A percentile compares a stretch with the other conserved stretches of the same genome.
These are phyloP conservation scores for Drosophila atripex DNA, from an alignment of 2,888 invertebrate species.

Conservation along the genomic window DNA sequence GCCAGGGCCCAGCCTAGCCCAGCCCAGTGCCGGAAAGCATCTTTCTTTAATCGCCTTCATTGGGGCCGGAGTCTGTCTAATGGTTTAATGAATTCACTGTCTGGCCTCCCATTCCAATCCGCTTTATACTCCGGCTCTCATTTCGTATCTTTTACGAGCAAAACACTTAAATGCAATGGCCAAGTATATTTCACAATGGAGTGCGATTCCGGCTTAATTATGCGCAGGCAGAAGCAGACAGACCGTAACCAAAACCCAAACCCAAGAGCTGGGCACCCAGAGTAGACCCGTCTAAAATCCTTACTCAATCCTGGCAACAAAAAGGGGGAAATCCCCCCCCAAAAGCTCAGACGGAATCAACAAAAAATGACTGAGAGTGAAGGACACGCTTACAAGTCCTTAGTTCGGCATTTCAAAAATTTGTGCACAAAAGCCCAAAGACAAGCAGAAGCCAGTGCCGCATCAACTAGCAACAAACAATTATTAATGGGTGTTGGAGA, in stretches of 20 bases:
- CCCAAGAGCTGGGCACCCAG: constrained; percentile 3
- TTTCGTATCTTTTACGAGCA: constrained; percentile 21
- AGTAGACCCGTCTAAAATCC: constrained; percentile 16
- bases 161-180: constrained; percentile 47
- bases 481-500: constrained; percentile 25
- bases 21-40: constrained; percentile 34
- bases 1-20: neutral
- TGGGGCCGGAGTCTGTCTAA: constrained; percentile 47
- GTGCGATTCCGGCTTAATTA: constrained; percentile 61
- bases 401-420: constrained; percentile 50
- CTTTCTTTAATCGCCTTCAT: constrained; percentile 42
- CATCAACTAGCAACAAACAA: constrained; percentile 55
- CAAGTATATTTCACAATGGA: constrained; percentile 32
- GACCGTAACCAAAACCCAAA: constrained; percentile 12
- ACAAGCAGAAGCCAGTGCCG: constrained; percentile 43
- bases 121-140: constrained; percentile 9
- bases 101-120: constrained; percentile 25
- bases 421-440: constrained; percentile 48
- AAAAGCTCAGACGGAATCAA: neutral
- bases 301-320: constrained; percentile 20
- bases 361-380: constrained; percentile 8
- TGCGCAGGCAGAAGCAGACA: constrained; percentile 52
- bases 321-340: neutral
- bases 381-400: constrained; percentile 49
- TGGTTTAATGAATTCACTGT: constrained; percentile 62